Conservation (phyloP, 2,797 vertebrate species). For the Heteromormyrus szaboi region DNA sequence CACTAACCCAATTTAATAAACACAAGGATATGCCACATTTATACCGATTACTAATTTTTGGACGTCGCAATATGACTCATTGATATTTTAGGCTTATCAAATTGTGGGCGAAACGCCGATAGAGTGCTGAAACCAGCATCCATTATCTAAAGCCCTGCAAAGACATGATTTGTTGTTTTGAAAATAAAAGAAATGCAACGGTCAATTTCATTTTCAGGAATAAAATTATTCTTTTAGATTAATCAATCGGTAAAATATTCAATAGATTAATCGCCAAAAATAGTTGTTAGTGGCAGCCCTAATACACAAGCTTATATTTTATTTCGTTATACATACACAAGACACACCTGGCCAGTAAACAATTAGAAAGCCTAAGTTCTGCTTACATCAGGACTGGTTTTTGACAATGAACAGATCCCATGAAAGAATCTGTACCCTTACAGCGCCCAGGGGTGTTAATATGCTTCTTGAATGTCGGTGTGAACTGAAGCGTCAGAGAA, state of each 20-base stretch:
- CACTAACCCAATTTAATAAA: neutral
- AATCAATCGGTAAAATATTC: neutral
- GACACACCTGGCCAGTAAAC: neutral
- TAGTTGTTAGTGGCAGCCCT: neutral
- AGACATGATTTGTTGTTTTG: neutral
- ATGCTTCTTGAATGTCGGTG: neutral
- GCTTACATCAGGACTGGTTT: neutral
- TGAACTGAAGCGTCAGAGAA: neutral
- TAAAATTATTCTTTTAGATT: neutral
- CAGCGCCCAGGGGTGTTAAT: neutral
- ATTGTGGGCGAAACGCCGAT: neutral
- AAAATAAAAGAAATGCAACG: neutral
- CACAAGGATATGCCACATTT: neutral
- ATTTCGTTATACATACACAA: neutral
- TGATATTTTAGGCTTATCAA: too few species aligned
- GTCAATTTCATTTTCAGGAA: neutral
- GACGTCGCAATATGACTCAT: too few species aligned
- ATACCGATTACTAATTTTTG: neutral
- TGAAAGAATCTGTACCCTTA: neutral
- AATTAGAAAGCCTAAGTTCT: neutral
- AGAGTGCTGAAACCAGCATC: neutral
- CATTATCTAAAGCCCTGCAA: neutral
- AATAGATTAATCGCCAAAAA: neutral
- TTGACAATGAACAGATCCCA: neutral
- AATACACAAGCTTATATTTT: neutral